Conservation (phyloP, 2,113 vertebrate genomes). For the Cyprinodon variegatus region DNA sequence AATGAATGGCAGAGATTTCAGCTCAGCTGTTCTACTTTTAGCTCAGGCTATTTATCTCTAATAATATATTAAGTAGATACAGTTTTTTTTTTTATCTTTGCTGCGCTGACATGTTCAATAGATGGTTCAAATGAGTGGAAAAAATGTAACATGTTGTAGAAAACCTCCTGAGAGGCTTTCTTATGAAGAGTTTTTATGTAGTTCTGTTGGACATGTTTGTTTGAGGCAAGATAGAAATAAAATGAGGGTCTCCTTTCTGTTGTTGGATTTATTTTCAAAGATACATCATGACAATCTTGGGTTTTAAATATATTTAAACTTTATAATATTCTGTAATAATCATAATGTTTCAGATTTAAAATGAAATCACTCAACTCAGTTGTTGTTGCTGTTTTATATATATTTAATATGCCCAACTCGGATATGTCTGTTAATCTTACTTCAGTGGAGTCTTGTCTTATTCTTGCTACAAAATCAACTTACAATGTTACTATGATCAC, state of each 20-base stretch:
- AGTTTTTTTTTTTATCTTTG: constrained; percentile 5
- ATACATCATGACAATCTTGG: too few relatives aligned
- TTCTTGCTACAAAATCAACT: too few relatives aligned
- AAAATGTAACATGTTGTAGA: constrained; percentile 41
- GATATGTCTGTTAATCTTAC: too few relatives aligned
- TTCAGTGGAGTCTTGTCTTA: too few relatives aligned
- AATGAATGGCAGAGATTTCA: constrained; percentile 7
- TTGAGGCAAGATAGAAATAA: constrained; percentile 5
- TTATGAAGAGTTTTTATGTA: constrained; percentile 8
- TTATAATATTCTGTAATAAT: too few relatives aligned
- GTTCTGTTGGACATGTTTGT: background rate
- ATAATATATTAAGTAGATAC: background rate
- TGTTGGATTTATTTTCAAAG: background rate
- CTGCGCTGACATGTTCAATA: background rate
- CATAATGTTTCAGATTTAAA: too few relatives aligned
- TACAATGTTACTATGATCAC: too few relatives aligned
- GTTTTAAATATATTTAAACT: too few relatives aligned
- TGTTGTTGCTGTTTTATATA: too few relatives aligned
- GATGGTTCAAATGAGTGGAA: constrained; percentile 16
- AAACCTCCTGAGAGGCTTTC: constrained; percentile 26
- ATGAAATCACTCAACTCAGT: too few relatives aligned
- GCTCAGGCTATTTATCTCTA: constrained; percentile 2
- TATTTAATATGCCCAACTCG: too few relatives aligned
- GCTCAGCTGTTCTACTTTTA: constrained; percentile 8
- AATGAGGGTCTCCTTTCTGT: constrained; percentile 5